Evolutionary conservation across 2,113 vertebrate species (phyloP).

Genomic region (Ariopsis seemanni): DNA sequence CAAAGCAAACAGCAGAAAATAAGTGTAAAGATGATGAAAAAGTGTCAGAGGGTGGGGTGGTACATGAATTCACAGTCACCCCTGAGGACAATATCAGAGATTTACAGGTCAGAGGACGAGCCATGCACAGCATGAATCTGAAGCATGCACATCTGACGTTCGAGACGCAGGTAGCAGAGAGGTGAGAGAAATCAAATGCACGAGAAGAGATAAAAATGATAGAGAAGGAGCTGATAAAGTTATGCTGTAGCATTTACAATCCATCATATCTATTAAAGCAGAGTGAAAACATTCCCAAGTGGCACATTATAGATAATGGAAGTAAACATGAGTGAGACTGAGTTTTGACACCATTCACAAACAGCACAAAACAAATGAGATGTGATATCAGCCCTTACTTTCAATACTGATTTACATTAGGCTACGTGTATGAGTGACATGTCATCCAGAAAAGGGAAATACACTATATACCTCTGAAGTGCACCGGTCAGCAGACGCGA

Average conservation of each 20-base stretch:
- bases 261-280: constrained; percentile 24
- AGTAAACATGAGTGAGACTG: constrained; percentile 11
- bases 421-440: not conserved
- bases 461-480: not conserved
- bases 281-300: constrained; percentile 20
- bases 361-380: not conserved
- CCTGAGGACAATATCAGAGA: not conserved
- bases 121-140: not conserved
- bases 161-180: not conserved
- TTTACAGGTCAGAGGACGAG: constrained; percentile 35
- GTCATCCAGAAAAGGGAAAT: not conserved
- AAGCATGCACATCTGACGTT: constrained; percentile 9
- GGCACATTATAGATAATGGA: constrained; percentile 24
- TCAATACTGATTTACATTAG: not conserved
- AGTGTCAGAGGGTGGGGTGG: constrained; percentile 12
- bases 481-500: not conserved
- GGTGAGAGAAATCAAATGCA: constrained; percentile 8
- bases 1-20: constrained; percentile 41
- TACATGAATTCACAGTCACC: constrained; percentile 18
- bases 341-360: not conserved
- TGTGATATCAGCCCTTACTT: not conserved
- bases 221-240: constrained; percentile 2
- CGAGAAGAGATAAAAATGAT: constrained; percentile 16
- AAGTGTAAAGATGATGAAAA: constrained; percentile 18
- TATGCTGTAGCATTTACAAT: constrained; percentile 27